phyloP scores from a whole-genome alignment of 2,797 vertebrate genomes.

The Avahi laniger region DNA sequence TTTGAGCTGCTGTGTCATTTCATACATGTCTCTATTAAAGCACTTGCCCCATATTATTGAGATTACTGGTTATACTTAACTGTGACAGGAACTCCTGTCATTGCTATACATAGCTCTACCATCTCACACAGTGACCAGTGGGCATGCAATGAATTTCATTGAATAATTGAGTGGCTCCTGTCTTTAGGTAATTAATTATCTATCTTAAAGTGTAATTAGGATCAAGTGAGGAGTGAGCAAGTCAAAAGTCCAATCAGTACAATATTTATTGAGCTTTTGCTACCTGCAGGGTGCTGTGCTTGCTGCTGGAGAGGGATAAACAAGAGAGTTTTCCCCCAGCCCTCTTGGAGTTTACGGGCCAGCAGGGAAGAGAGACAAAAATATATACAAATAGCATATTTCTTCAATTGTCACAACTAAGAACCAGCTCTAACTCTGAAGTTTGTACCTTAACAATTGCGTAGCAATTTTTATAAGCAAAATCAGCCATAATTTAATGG shows the following conservation, averaged over 20 bases:
- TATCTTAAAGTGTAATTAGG: not conserved
- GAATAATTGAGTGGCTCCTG: not conserved
- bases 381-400: not conserved
- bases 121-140: not conserved
- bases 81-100: not conserved
- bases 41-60: not conserved
- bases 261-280: not conserved
- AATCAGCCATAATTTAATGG: not conserved
- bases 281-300: not conserved
- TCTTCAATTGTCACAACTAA: not conserved
- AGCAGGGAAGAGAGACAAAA: not conserved
- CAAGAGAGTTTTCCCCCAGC: not conserved
- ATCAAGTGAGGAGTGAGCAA: not conserved
- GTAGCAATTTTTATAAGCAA: not conserved
- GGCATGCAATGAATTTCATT: not conserved
- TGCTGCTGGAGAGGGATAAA: not conserved
- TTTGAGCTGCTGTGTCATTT: not conserved
- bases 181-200: not conserved
- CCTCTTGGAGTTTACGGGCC: not conserved
- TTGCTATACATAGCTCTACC: not conserved
- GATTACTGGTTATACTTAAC: not conserved
- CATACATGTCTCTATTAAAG: not conserved
- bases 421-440: not conserved
- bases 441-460: not conserved
- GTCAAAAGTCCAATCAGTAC: not conserved